Evolutionary conservation across 2,113 vertebrate species (phyloP).

Genomic region (human (Homo sapiens)): GRCh38 chr3:118524001-118524500

Average conservation of each 20-base stretch:
- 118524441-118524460: neutral
- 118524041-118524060: too few relatives aligned
- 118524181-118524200: too few relatives aligned
- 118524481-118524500: neutral
- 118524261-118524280: neutral
- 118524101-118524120: too few relatives aligned
- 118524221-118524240: neutral
- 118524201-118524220: too few relatives aligned
- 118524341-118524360: neutral
- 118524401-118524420: neutral
- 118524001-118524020: too few relatives aligned
- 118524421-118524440: neutral
- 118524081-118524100: too few relatives aligned
- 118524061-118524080: too few relatives aligned
- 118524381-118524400: neutral
- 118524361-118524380: neutral
- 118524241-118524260: neutral
- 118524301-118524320: neutral
- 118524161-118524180: too few relatives aligned
- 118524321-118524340: neutral
- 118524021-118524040: too few relatives aligned
- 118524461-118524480: neutral
- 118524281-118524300: neutral
- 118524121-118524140: too few relatives aligned
- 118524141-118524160: too few relatives aligned